A percentile compares a stretch with the other conserved stretches of the same genome.
phyloP scores from a whole-genome alignment of 2,888 invertebrate species.

The Miltochrista miniata region DNA sequence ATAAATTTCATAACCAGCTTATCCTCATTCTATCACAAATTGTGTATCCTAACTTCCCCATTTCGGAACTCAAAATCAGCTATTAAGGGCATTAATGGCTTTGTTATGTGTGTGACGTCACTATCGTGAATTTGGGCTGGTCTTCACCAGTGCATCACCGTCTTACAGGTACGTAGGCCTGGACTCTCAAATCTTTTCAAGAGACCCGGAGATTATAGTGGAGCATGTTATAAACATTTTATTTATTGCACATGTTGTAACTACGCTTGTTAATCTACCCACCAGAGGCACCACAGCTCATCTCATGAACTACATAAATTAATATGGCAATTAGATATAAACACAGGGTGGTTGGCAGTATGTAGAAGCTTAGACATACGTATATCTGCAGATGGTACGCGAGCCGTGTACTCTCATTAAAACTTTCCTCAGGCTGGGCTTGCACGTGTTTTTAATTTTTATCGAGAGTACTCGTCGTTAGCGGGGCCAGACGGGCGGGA shows the following conservation, averaged over 20 bases:
- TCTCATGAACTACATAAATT: conserved; percentile 12
- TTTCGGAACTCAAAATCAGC: no score
- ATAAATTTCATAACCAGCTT: no score
- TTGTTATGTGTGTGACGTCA: no score
- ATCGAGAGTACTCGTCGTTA: conserved; percentile 82
- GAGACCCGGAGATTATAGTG: no score
- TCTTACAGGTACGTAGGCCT: no score
- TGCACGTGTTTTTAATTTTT: conserved; percentile 84
- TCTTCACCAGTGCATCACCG: no score
- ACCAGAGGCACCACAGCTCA: not conserved
- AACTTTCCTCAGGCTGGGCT: conserved; percentile 81
- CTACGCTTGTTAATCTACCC: not conserved
- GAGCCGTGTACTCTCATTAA: conserved; percentile 80
- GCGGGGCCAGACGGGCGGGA: conserved; percentile 35
- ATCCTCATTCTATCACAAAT: no score
- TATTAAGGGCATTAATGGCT: no score
- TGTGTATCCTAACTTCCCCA: no score
- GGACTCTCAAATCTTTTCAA: no score
- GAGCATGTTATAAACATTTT: not conserved
- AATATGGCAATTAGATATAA: conserved; percentile 25
- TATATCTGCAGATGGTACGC: conserved; percentile 54
- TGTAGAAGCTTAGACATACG: conserved; percentile 16
- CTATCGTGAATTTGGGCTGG: no score
- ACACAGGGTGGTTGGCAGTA: conserved; percentile 14
- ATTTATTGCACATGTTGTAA: not conserved